Evolutionary conservation across 2,113 vertebrate species (phyloP).

Genomic region (Zingel zingel): DNA sequence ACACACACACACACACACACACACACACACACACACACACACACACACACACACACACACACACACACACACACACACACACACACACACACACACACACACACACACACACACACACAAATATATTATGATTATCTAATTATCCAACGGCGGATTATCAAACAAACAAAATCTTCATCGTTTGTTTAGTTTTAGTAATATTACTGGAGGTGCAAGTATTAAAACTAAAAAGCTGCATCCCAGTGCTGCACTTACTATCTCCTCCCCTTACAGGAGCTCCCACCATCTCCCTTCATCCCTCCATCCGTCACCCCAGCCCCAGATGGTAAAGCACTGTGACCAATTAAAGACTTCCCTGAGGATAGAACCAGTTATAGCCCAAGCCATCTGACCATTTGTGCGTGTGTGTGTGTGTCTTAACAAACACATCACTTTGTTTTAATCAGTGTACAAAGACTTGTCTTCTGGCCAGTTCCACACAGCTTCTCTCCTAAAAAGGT

Average conservation of each 20-base stretch:
- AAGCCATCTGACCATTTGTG: conserved; percentile 77
- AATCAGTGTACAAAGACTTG: conserved; percentile 65
- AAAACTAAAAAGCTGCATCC: conserved; percentile 66
- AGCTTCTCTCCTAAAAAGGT: conserved; percentile 16
- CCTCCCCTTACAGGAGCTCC: conserved; percentile 56
- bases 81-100: conserved; percentile 41
- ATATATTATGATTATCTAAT: conserved; percentile 41
- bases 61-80: conserved; percentile 3
- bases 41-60: conserved; percentile 38
- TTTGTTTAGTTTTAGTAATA: background rate
- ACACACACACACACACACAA: background rate
- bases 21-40: conserved; percentile 31
- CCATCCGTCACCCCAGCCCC: conserved; percentile 69
- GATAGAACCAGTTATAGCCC: conserved; percentile 77
- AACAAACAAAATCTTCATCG: no score
- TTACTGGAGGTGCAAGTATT: conserved; percentile 62
- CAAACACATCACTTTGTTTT: conserved; percentile 65
- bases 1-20: conserved; percentile 15
- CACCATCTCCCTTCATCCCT: conserved; percentile 63
- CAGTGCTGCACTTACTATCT: conserved; percentile 35
- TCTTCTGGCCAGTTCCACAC: conserved; percentile 41
- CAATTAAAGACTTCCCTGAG: conserved; percentile 83
- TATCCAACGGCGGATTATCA: no score
- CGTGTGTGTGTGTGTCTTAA: conserved; percentile 24
- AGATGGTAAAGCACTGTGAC: conserved; percentile 84